A percentile compares a stretch with the other conserved stretches of the same genome.
Conservation (phyloP, 2,797 vertebrate genomes). For the Silurus aristotelis region DNA sequence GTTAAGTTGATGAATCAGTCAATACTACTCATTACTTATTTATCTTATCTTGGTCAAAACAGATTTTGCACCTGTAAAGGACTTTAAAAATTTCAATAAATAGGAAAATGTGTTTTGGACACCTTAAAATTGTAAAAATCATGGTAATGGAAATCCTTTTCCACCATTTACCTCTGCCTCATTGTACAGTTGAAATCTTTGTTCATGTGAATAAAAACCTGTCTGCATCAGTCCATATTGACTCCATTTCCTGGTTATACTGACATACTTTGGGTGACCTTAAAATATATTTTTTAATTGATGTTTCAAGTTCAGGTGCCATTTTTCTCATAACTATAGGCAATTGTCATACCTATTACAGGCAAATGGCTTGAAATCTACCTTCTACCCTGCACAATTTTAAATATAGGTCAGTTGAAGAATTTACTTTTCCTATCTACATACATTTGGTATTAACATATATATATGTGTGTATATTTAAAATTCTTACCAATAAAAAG, state of each 20-base stretch:
- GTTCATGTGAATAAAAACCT: no score
- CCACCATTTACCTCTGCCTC: no score
- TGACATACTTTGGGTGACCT: neutral
- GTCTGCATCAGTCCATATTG: neutral
- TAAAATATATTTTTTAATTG: constrained; percentile 4
- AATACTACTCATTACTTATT: neutral
- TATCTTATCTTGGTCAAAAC: no score
- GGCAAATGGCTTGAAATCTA: constrained; percentile 5
- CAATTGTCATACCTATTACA: constrained; percentile 12
- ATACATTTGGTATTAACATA: no score
- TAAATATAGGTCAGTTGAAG: constrained; percentile 12
- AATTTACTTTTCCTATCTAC: neutral
- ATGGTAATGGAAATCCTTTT: no score
- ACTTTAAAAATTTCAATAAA: no score
- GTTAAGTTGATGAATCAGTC: neutral
- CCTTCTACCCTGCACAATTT: neutral
- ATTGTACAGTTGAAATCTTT: no score
- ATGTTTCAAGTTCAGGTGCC: constrained; percentile 16
- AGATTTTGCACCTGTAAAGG: neutral
- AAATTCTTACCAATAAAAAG: neutral
- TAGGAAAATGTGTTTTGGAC: neutral
- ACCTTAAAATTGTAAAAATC: no score
- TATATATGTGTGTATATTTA: no score
- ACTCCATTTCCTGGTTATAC: neutral
- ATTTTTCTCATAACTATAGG: neutral